Percentiles rank a stretch among this genome's conserved stretches.
Conservation (phyloP, 2,113 vertebrate species). For the Poeciliopsis turrubarensis region DNA sequence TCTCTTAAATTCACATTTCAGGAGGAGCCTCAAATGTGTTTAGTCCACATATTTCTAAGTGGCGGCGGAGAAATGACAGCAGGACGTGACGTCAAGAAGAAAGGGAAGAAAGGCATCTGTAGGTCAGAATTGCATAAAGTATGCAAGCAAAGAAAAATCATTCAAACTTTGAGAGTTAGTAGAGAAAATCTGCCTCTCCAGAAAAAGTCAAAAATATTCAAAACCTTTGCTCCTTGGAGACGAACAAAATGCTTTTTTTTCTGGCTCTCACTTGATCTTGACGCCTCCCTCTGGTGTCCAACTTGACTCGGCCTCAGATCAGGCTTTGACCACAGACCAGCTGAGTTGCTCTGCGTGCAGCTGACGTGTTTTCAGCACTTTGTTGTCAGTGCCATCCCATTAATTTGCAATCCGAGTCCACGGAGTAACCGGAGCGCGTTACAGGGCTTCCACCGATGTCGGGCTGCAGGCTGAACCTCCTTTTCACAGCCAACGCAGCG, state of each 20-base stretch:
- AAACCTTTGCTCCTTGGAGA: too few species aligned
- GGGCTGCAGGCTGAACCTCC: slow-evolving; percentile 4
- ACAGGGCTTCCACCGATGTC: slow-evolving; percentile 41
- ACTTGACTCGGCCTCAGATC: slow-evolving; percentile 2
- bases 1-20: background rate
- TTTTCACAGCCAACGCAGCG: slow-evolving; percentile 64
- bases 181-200: too few species aligned
- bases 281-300: slow-evolving; percentile 7
- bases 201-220: too few species aligned
- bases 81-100: too few species aligned
- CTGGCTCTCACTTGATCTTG: slow-evolving; percentile 12
- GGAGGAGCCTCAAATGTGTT: background rate
- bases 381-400: slow-evolving; percentile 44
- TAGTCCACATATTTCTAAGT: background rate
- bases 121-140: background rate
- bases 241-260: background rate
- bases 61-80: background rate
- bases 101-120: background rate
- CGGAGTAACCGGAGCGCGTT: slow-evolving; percentile 59
- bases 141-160: too few species aligned
- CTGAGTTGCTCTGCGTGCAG: background rate
- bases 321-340: slow-evolving; percentile 18
- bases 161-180: too few species aligned
- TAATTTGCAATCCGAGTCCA: slow-evolving; percentile 60
- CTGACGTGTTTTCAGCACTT: slow-evolving; percentile 22